Conservation (phyloP, 2,888 invertebrate species). For the Agonopterix alstromeriana region DNA sequence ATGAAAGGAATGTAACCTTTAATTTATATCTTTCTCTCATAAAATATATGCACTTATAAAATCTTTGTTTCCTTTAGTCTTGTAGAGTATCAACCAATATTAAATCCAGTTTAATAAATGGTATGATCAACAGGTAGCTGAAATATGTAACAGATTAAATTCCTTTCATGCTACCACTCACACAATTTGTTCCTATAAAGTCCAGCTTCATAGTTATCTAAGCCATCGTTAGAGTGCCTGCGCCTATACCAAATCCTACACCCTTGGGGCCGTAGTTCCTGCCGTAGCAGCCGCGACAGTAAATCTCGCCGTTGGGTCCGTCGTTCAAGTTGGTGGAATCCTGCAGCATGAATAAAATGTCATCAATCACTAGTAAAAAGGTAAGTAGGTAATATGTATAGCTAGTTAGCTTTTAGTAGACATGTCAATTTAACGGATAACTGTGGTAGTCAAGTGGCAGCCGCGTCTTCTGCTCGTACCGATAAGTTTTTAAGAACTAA, state of each 20-base stretch:
- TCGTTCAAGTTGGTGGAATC: constrained; percentile 95
- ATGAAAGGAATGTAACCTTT: constrained; percentile 77
- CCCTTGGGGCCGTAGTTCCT: constrained; percentile 92
- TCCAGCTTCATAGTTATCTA: constrained; percentile 75
- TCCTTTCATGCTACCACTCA: constrained; percentile 62
- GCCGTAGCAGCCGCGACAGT: constrained; percentile 93
- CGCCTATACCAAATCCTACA: constrained; percentile 93
- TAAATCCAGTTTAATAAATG: constrained; percentile 74
- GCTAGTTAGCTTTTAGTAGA: no score
- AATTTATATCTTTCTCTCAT: constrained; percentile 71
- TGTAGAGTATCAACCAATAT: constrained; percentile 69
- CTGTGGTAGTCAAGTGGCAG: no score
- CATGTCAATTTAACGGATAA: no score
- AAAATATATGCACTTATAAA: constrained; percentile 48
- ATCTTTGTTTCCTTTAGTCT: constrained; percentile 54
- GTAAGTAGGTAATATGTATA: no score
- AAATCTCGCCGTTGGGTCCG: constrained; percentile 95
- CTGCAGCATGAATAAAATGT: constrained; percentile 43
- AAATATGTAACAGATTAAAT: constrained; percentile 51
- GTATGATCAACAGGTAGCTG: constrained; percentile 62
- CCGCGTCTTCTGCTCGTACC: no score
- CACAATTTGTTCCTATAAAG: constrained; percentile 53
- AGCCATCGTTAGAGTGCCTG: constrained; percentile 92
- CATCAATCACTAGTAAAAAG: no score
- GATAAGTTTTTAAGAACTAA: no score